Evolutionary conservation across 92 coral and sea anemone genomes (phyloP).

Genomic region (Galaxea fascicularis): DNA sequence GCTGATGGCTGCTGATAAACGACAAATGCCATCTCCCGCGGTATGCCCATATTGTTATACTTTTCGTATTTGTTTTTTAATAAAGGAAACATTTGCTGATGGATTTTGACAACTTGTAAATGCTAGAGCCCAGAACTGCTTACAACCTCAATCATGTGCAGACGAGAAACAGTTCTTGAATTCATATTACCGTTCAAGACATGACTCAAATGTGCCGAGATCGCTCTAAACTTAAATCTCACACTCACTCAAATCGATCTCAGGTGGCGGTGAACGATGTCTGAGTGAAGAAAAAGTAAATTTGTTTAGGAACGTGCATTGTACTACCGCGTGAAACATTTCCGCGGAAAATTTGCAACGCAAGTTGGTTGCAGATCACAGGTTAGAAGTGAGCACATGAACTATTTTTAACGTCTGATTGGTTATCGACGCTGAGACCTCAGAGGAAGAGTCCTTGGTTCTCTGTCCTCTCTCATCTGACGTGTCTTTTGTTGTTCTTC

Average conservation of each 20-base stretch:
- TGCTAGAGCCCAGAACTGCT: too few relatives aligned
- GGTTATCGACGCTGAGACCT: background rate
- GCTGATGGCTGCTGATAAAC: constrained; percentile 11
- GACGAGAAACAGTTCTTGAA: too few relatives aligned
- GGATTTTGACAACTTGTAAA: background rate
- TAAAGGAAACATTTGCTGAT: background rate
- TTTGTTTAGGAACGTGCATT: background rate
- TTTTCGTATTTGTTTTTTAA: background rate
- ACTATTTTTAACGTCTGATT: background rate
- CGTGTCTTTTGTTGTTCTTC: background rate
- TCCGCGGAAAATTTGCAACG: background rate
- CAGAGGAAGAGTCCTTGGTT: background rate
- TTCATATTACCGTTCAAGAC: too few relatives aligned
- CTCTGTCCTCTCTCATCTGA: background rate
- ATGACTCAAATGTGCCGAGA: too few relatives aligned
- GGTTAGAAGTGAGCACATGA: background rate
- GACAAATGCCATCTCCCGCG: constrained; percentile 16
- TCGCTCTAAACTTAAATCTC: too few relatives aligned
- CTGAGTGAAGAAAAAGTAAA: too few relatives aligned
- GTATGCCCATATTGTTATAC: too few relatives aligned
- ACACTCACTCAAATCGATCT: too few relatives aligned
- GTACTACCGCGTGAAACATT: background rate
- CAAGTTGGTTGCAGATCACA: background rate
- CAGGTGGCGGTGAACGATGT: too few relatives aligned
- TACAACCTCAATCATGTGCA: too few relatives aligned